Base-by-base conservation (phyloP, 2,113 vertebrate species). In the Bufo bufo region DNA sequence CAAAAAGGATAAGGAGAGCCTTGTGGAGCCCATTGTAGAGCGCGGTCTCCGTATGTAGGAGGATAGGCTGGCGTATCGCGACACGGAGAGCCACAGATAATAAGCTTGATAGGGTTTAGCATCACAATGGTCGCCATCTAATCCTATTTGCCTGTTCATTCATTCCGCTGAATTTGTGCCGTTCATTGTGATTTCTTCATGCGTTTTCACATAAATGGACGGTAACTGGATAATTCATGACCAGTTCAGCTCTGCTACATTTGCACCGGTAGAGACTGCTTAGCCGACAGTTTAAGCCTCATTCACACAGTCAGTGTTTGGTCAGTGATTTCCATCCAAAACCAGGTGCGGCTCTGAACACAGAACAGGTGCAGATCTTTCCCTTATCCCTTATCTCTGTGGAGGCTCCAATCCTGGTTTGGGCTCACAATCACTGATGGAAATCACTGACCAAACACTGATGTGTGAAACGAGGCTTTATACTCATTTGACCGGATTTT, bases 1-100 rank as follows among this genome's bases (percentile, higher is more conserved):
- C 16, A 74, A 23, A 43, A 74, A 77, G 87, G 80, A 77, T 77
- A 83, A 75, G 33, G 80, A 61, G 56, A 83, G 63, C 52, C 19
- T 33, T 33, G 33, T 43, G 63, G 49, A 23, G 47, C 63, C 65
- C 82, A 43, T 69, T 84, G 82, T 84, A 49, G 47, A 52, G 20
- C 11, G n/a, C 10, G 3, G 47, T 50, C 82, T 71, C 82, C 59
- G n/a, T 20, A 83, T 69, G 61, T 66, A 52, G 45, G 20, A 5
- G 49, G 45, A 65, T 66, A 20, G 84, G n/a, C 74, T 6, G 20
- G 45, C 19, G 14, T 23, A 20, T 50, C 19, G 16, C 54, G 23
- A 20, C 83, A 59, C 50, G 6, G 13, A 65, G 10, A 82, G 58
- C 58, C 81, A 23, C 43, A 72, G 49, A 85, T 61, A 85, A 77